Evolutionary conservation across 2,797 vertebrate genomes (phyloP).

Genomic region (Pseudocheirus occidentalis): DNA sequence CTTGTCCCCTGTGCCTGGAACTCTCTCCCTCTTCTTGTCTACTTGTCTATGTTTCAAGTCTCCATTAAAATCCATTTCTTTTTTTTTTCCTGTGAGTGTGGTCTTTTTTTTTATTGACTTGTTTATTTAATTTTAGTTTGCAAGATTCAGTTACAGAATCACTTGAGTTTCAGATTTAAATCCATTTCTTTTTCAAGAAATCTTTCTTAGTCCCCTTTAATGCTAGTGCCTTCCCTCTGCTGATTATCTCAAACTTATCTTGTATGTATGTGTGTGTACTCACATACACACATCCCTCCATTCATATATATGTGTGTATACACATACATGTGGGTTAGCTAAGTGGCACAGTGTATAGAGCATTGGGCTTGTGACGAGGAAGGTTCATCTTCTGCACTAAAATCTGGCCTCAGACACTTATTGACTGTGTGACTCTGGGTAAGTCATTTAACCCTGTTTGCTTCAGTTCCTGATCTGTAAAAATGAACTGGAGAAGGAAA

Average conservation of each 20-base stretch:
- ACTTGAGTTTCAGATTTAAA: too few species aligned
- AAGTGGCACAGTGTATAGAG: neutral
- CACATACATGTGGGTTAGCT: neutral
- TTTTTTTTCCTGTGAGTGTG: too few species aligned
- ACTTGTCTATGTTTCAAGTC: neutral
- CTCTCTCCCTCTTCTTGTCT: too few species aligned
- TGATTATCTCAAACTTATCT: neutral
- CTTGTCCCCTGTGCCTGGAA: neutral
- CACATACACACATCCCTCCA: neutral
- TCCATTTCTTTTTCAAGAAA: neutral
- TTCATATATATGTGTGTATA: neutral
- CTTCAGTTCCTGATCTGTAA: neutral
- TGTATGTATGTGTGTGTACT: neutral
- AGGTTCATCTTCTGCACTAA: neutral
- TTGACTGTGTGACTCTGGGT: neutral
- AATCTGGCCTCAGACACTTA: neutral
- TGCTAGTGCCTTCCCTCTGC: neutral
- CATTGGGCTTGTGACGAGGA: neutral
- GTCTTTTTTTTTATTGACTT: too few species aligned
- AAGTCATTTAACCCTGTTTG: neutral
- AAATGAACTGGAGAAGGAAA: neutral
- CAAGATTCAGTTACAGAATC: too few species aligned
- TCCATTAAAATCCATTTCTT: neutral
- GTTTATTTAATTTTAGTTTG: too few species aligned
- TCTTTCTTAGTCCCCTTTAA: neutral